Evolutionary conservation across 2,888 invertebrate species (phyloP).

Genomic region (Stenichneumon culpator): DNA sequence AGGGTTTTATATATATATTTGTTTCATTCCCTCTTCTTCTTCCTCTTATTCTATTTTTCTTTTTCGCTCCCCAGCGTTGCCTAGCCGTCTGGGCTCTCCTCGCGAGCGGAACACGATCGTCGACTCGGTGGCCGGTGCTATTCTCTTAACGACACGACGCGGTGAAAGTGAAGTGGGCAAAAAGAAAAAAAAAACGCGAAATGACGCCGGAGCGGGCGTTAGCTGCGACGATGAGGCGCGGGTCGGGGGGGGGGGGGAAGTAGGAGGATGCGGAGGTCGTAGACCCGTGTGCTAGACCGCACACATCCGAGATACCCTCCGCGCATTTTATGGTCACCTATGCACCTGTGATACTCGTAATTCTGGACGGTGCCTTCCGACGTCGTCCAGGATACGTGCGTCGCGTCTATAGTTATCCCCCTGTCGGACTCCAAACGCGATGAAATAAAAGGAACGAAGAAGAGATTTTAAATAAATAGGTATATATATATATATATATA

Average conservation of each 20-base stretch:
- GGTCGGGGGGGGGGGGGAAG: neutral
- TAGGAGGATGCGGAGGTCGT: conserved; percentile 27
- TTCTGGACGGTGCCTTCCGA: neutral
- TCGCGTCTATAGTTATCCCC: conserved; percentile 15
- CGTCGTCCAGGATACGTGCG: conserved; percentile 5
- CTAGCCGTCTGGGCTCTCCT: neutral
- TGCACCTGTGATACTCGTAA: conserved; percentile 19
- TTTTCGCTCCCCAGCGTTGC: neutral
- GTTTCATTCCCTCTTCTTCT: neutral
- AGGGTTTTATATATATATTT: conserved; percentile 9
- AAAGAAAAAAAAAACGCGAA: conserved; percentile 15
- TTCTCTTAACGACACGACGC: conserved; percentile 28
- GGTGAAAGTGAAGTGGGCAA: conserved; percentile 43
- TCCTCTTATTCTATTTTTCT: neutral
- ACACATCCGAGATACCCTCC: conserved; percentile 5
- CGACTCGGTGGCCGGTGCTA: neutral
- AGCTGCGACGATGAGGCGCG: neutral
- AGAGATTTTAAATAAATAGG: neutral
- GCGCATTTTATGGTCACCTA: neutral
- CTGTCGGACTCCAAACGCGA: neutral
- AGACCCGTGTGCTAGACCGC: conserved; percentile 25
- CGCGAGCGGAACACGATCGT: conserved; percentile 32
- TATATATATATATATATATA: too few relatives aligned
- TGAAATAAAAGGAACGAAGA: neutral
- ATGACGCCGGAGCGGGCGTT: conserved; percentile 37